A percentile compares a stretch with the other conserved stretches of the same genome.
These are phyloP conservation scores for Cacatua alba DNA, from an alignment of 2,113 vertebrate species.

Conservation along the genomic window DNA sequence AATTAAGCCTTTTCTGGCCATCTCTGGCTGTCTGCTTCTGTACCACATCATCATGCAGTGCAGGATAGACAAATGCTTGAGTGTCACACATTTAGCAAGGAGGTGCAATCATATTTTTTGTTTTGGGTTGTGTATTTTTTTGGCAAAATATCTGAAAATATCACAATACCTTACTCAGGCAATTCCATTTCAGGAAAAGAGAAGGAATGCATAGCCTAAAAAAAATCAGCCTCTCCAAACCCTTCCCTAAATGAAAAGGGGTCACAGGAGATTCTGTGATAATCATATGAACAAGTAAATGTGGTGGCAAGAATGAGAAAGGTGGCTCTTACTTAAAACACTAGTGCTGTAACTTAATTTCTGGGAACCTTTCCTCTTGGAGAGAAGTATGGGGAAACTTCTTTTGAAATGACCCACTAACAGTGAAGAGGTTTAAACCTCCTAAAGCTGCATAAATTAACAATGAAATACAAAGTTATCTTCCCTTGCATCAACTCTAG, in stretches of 20 bases:
- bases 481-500: not conserved
- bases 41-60: not conserved
- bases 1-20: constrained; percentile 56
- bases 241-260: constrained; percentile 2
- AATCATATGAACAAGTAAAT: not conserved
- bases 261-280: not conserved
- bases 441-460: not conserved
- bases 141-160: constrained; percentile 21
- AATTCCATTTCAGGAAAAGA: constrained; percentile 47
- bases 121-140: not conserved
- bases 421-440: not conserved
- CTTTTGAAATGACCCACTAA: not conserved
- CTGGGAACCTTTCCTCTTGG: not conserved
- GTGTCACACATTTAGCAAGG: constrained; percentile 37
- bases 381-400: not conserved
- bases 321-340: not conserved
- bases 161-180: not conserved
- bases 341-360: not conserved
- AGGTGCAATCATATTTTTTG: constrained; percentile 32
- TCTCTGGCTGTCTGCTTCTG: constrained; percentile 37
- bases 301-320: not conserved
- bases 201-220: fast-evolving
- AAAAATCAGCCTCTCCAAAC: not conserved
- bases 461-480: not conserved
- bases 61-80: constrained; percentile 45